Evolutionary conservation across 2,888 invertebrate species (phyloP).

Genomic region (Andrena camellia): DNA sequence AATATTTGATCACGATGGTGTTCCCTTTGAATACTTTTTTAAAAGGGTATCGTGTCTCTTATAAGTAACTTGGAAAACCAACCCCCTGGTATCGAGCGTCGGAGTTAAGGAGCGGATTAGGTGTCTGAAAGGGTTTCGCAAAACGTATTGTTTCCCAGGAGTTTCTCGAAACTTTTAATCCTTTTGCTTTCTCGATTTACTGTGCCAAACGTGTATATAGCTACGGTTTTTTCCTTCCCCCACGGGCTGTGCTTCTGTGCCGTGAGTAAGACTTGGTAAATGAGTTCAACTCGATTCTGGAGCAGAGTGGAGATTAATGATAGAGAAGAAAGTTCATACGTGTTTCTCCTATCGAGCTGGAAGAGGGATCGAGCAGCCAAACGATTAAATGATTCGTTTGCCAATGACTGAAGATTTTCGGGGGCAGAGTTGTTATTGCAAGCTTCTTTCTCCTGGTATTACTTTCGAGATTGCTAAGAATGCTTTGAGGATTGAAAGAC

Average conservation of each 20-base stretch:
- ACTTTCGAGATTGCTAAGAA: too few relatives aligned
- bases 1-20: background rate
- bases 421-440: too few relatives aligned
- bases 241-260: too few relatives aligned
- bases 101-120: conserved; percentile 28
- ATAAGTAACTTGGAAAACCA: conserved; percentile 4
- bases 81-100: background rate
- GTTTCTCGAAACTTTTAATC: conserved; percentile 21
- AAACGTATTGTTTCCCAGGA: conserved; percentile 10
- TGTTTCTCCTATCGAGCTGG: too few relatives aligned
- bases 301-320: too few relatives aligned
- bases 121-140: conserved; percentile 20
- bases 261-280: too few relatives aligned
- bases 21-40: background rate
- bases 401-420: conserved; percentile 1
- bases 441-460: too few relatives aligned
- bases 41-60: background rate
- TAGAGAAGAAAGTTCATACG: too few relatives aligned
- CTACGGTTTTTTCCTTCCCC: too few relatives aligned
- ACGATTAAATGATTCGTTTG: background rate
- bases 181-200: conserved; percentile 19
- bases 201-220: background rate
- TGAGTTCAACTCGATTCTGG: too few relatives aligned
- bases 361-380: too few relatives aligned
- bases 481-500: too few relatives aligned